These are phyloP conservation scores for Drosophila oshimai DNA, from an alignment of 1,140 invertebrate species.

Conservation along the genomic window DNA sequence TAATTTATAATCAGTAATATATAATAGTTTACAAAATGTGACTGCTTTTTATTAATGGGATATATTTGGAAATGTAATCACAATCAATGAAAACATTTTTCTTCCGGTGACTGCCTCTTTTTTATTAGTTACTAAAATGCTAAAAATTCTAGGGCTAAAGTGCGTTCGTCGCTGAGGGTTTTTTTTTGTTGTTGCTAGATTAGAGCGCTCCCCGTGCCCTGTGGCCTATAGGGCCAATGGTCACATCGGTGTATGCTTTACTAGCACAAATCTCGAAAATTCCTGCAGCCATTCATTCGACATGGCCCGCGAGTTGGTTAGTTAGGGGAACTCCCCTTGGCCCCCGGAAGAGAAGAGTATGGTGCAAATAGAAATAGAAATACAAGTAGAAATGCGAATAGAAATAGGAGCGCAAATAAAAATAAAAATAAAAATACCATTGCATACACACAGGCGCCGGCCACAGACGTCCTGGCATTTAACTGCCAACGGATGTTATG, in stretches of 20 bases:
- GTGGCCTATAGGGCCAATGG: neutral
- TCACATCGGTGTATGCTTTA: neutral
- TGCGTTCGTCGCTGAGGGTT: too few relatives aligned
- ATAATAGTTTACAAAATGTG: too few relatives aligned
- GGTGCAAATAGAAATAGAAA: neutral
- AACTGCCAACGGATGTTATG: conserved; percentile 42
- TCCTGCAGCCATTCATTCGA: neutral
- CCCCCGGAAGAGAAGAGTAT: neutral
- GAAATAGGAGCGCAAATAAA: conserved; percentile 2
- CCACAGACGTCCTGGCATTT: conserved; percentile 41
- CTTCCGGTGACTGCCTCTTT: too few relatives aligned
- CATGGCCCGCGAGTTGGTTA: neutral
- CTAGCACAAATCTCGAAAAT: neutral
- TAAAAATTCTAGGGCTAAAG: too few relatives aligned
- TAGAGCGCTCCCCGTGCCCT: too few relatives aligned
- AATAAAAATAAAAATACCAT: neutral
- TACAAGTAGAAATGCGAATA: conserved; percentile 6
- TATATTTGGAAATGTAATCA: too few relatives aligned
- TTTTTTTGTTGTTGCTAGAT: too few relatives aligned
- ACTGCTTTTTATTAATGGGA: too few relatives aligned
- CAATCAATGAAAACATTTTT: too few relatives aligned
- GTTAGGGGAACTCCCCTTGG: neutral
- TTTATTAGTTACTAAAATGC: too few relatives aligned
- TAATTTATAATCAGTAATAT: too few relatives aligned
- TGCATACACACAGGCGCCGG: conserved; percentile 22